A percentile compares a stretch with the other conserved stretches of the same genome.
phyloP scores from a whole-genome alignment of 2,888 invertebrate species.

The Temnothorax rugatulus region DNA sequence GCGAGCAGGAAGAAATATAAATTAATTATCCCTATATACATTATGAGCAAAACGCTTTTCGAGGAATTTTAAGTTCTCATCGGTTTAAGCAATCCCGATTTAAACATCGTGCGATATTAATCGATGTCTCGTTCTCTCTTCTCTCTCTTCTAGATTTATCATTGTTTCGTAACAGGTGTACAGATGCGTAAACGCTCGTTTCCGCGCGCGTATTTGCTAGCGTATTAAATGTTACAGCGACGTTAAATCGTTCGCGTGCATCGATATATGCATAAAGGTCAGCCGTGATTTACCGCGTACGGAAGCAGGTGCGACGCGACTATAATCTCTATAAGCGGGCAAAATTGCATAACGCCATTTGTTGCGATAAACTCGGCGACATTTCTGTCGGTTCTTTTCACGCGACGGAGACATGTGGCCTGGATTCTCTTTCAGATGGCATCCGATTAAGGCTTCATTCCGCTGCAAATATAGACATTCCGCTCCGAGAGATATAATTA shows the following conservation, averaged over 20 bases:
- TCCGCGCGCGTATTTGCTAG: constrained; percentile 33
- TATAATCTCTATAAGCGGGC: constrained; percentile 43
- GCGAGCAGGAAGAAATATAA: not conserved
- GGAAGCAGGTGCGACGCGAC: constrained; percentile 48
- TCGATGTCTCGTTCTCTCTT: not conserved
- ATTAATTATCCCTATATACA: not conserved
- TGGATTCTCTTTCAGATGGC: not conserved
- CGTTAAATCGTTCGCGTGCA: constrained; percentile 39
- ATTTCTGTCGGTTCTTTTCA: constrained; percentile 38
- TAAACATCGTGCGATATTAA: constrained; percentile 17
- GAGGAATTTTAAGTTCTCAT: not conserved
- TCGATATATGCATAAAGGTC: constrained; percentile 52
- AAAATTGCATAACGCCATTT: constrained; percentile 48
- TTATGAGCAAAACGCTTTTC: not conserved
- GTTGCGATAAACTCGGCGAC: constrained; percentile 46
- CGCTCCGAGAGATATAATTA: not conserved
- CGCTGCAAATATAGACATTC: not conserved
- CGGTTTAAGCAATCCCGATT: not conserved
- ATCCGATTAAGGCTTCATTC: not conserved
- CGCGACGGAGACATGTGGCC: not conserved
- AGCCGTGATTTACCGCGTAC: constrained; percentile 43
- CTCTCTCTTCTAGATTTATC: constrained; percentile 21
- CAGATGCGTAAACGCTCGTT: constrained; percentile 19
- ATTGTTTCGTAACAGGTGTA: constrained; percentile 45
- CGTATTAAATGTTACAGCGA: constrained; percentile 50